Conservation (phyloP, 2,113 vertebrate species). For the Chunga burmeisteri region DNA sequence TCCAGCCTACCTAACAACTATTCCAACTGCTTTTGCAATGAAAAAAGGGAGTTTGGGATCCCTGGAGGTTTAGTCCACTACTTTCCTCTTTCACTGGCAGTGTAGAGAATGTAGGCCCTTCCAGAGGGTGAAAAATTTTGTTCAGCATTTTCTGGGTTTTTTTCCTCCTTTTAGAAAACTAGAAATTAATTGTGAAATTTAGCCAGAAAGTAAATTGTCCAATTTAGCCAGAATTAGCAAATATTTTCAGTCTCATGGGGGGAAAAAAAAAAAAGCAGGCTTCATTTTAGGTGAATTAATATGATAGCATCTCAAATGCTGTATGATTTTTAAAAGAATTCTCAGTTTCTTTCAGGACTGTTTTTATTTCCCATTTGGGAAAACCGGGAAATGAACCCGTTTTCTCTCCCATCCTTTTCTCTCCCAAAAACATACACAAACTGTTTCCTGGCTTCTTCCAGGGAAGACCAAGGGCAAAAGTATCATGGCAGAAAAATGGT, state of each 20-base stretch:
- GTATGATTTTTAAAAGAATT: neutral
- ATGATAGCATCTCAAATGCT: neutral
- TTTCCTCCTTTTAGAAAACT: neutral
- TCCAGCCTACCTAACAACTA: neutral
- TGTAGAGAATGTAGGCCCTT: neutral
- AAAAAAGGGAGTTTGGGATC: neutral
- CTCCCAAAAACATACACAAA: neutral
- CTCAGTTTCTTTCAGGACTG: neutral
- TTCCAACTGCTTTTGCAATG: neutral
- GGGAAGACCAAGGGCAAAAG: conserved; percentile 93
- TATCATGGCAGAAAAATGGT: conserved; percentile 91
- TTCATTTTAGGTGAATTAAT: neutral
- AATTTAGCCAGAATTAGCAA: neutral
- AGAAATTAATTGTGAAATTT: neutral
- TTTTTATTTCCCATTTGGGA: neutral
- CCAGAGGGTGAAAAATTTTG: neutral
- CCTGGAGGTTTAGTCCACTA: neutral
- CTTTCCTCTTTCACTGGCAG: neutral
- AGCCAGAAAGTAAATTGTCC: neutral
- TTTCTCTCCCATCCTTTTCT: neutral
- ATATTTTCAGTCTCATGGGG: neutral
- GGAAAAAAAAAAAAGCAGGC: neutral
- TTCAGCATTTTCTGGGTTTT: neutral
- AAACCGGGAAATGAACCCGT: neutral
- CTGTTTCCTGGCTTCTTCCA: conserved; percentile 43